Conservation (phyloP, 2,888 invertebrate species). For the Syrphus vitripennis region DNA sequence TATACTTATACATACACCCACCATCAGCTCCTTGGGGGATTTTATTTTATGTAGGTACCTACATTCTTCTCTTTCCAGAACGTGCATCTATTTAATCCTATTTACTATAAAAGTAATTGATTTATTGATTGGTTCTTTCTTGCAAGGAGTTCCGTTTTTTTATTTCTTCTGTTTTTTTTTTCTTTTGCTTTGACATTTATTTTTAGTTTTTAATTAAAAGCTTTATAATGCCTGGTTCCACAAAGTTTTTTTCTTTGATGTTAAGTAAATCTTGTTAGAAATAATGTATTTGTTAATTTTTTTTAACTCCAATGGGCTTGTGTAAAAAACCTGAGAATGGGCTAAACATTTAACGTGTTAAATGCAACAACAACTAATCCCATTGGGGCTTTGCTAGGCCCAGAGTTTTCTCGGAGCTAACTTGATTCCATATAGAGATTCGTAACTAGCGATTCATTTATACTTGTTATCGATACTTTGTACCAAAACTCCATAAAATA, state of each 20-base stretch:
- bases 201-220: constrained; percentile 21
- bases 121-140: constrained; percentile 56
- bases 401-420: too few species aligned
- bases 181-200: neutral
- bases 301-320: too few species aligned
- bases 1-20: neutral
- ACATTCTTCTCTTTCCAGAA: neutral
- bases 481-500: too few species aligned
- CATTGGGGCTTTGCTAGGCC: too few species aligned
- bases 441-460: too few species aligned
- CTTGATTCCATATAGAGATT: too few species aligned
- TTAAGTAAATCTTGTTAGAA: too few species aligned
- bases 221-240: neutral
- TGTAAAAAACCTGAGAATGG: too few species aligned
- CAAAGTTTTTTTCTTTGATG: neutral
- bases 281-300: too few species aligned
- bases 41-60: neutral
- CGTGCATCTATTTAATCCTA: constrained; percentile 48
- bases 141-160: neutral
- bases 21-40: neutral
- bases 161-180: neutral
- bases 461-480: too few species aligned
- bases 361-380: too few species aligned
- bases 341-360: too few species aligned
- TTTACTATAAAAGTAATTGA: constrained; percentile 56